phyloP scores from a whole-genome alignment of 2,113 vertebrate species.

The Corydoras maculifer region DNA sequence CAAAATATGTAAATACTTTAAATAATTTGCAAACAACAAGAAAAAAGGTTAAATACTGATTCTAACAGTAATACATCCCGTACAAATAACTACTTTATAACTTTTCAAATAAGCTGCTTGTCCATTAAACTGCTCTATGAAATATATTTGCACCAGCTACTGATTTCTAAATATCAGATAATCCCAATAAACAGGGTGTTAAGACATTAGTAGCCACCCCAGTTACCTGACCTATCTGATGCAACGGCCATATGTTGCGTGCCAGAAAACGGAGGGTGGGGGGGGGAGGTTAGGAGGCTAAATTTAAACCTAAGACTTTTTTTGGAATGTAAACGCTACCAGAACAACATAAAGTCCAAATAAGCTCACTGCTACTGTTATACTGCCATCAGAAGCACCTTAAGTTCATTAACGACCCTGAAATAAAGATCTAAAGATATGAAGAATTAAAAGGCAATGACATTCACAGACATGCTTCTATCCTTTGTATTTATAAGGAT shows the following conservation, averaged over 20 bases:
- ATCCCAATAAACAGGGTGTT: conserved; percentile 58
- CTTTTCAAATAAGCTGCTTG: no score
- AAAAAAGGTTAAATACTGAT: neutral
- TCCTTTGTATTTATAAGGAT: no score
- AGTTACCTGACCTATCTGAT: conserved; percentile 41
- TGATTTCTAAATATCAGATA: conserved; percentile 22
- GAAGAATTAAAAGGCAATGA: neutral
- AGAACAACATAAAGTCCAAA: conserved; percentile 69
- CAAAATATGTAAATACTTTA: neutral
- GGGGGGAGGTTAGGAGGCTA: conserved; percentile 61
- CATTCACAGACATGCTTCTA: no score
- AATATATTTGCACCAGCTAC: conserved; percentile 24
- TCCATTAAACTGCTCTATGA: neutral
- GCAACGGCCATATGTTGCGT: conserved; percentile 48
- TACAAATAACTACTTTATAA: no score
- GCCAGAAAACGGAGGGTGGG: conserved; percentile 53
- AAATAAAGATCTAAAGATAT: neutral
- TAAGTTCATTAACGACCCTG: conserved; percentile 23
- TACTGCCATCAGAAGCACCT: conserved; percentile 28
- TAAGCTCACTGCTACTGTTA: conserved; percentile 51
- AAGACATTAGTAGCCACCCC: conserved; percentile 50
- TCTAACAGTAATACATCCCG: no score
- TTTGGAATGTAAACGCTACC: conserved; percentile 61
- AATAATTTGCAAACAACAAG: neutral
- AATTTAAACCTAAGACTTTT: conserved; percentile 64